Base-by-base conservation (phyloP, 2,113 vertebrate species). In the Pterocles gutturalis region DNA sequence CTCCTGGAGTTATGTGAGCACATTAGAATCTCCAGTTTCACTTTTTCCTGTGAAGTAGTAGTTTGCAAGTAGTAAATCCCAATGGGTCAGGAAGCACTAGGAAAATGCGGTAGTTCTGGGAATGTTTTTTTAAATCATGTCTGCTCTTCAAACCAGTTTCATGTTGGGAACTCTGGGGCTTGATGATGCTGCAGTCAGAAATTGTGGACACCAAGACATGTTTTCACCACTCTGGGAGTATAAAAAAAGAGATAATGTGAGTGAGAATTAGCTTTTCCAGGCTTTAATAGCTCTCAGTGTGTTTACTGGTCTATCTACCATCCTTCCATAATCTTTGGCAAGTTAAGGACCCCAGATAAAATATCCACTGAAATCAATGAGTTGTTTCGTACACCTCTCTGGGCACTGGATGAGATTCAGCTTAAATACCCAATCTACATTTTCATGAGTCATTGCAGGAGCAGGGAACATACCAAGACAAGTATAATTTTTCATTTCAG, bases 391-490 rank as follows among this genome's bases (percentile, higher is more conserved):
- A 34, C 45, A 36, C 41, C 22, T 76, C 69, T 72, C 17, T 4
- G 3, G 80, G 65, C 65, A 7, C 31, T 69, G 87, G 92, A 65
- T 79, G 69, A 73, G 53, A 69, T 88, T 53, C 91, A 91, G 70
- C 70, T 81, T 72, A 87, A 91, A 72, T 70, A 76, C n/a, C 29
- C 91, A 82, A 91, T 92, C 92, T 76, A 3, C 93, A 89, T 89
- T 96, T 92, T 92, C 89, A 82, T 79, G 80, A 95, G 91, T 85
- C 91, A 58, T 38, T 92, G 61, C 77, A 78, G 85, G 60, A 90
- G 73, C 78, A 73, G 49, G 54, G 45, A 83, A 36, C 69, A 20
- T 25, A 53, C 67, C 53, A 43, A 7, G 11, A 36, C 57, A 69
- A 70, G 53, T 69, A 43, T 34, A 49, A 93, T 54, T 91, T 82